Percentiles rank a stretch among this genome's conserved stretches.
These are phyloP conservation scores for Apis mellifera DNA, from an alignment of 1,140 invertebrate genomes.

Conservation along the genomic window DNA sequence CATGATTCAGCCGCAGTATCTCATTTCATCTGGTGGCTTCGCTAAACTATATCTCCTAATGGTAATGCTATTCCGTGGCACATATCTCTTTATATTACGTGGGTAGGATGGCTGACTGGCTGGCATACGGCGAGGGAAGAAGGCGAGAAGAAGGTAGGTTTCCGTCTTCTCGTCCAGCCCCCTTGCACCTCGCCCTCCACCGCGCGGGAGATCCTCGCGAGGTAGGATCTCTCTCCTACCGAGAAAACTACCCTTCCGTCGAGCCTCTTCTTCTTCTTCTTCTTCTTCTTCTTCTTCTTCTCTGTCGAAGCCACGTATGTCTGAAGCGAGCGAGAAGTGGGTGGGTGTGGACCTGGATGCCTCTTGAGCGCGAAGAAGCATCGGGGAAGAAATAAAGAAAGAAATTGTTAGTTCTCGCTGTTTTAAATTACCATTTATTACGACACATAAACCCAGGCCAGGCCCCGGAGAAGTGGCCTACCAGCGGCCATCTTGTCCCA, in stretches of 20 bases:
- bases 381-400: constrained; percentile 79
- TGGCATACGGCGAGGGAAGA: constrained; percentile 67
- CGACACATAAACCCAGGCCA: constrained; percentile 79
- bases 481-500: constrained; percentile 79
- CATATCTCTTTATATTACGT: constrained; percentile 81
- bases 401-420: constrained; percentile 82
- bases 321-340: constrained; percentile 3
- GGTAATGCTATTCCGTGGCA: constrained; percentile 80
- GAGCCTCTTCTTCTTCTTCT: no score
- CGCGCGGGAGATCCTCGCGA: background rate
- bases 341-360: constrained; percentile 32
- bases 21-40: constrained; percentile 80
- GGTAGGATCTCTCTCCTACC: constrained; percentile 43
- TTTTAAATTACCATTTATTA: constrained; percentile 83
- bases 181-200: constrained; percentile 10
- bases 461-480: constrained; percentile 67
- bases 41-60: constrained; percentile 82
- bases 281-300: no score
- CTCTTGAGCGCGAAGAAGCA: constrained; percentile 58
- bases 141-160: constrained; percentile 39
- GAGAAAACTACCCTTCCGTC: constrained; percentile 55
- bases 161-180: constrained; percentile 53
- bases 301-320: no score
- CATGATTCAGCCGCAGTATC: constrained; percentile 82
- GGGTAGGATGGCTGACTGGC: constrained; percentile 69